These are phyloP conservation scores for Siphamia tubifer DNA, from an alignment of 2,113 vertebrate species.

Conservation along the genomic window DNA sequence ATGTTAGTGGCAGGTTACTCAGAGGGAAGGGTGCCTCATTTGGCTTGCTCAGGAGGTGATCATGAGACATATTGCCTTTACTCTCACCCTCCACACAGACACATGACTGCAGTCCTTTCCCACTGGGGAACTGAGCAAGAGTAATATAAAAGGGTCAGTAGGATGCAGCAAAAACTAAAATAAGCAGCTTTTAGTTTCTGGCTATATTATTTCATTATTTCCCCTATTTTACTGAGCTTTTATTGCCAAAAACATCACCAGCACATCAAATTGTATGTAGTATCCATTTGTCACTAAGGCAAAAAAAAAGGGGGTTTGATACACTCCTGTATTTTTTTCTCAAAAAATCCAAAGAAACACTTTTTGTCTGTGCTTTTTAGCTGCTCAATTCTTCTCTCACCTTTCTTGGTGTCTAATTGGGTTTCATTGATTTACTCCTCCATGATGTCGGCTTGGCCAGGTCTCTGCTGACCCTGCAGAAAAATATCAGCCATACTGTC, in stretches of 20 bases:
- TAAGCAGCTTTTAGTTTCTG: no score
- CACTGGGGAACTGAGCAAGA: constrained; percentile 4
- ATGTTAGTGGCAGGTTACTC: constrained; percentile 74
- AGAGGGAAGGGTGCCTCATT: constrained; percentile 62
- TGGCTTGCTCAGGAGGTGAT: constrained; percentile 68
- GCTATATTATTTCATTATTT: no score
- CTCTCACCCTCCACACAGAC: constrained; percentile 41
- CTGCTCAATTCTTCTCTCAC: constrained; percentile 58
- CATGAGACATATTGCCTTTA: constrained; percentile 65
- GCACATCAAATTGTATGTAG: no score
- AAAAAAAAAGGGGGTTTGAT: neutral
- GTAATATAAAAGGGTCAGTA: constrained; percentile 25
- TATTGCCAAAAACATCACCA: no score
- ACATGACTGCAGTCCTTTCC: constrained; percentile 33
- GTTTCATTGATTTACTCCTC: constrained; percentile 78
- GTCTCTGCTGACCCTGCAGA: constrained; percentile 79
- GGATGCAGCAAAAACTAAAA: neutral
- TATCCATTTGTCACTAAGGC: neutral
- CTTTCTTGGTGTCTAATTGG: constrained; percentile 74
- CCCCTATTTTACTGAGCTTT: no score
- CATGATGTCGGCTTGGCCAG: constrained; percentile 65
- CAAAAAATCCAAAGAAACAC: constrained; percentile 5
- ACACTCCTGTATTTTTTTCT: constrained; percentile 9
- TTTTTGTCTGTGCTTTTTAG: constrained; percentile 19
- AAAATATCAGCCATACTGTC: constrained; percentile 67